Evolutionary conservation across 2,797 vertebrate genomes (phyloP).

Genomic region (Eospalax fontanierii): DNA sequence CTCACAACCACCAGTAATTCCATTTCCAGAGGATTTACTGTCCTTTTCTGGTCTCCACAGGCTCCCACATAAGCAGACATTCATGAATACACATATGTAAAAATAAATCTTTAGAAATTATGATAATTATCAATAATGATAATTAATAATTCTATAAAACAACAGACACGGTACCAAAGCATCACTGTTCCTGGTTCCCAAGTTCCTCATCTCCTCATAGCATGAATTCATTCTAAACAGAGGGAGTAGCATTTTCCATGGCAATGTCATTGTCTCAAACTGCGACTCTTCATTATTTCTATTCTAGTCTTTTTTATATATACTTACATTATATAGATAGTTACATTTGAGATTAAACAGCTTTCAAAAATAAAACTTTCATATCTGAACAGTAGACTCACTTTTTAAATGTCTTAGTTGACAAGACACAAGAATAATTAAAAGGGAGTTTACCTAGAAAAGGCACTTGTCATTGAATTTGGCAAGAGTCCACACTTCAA

Average conservation of each 20-base stretch:
- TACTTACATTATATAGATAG: too few relatives aligned
- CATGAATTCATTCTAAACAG: conserved; percentile 28
- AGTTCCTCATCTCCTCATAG: conserved; percentile 6
- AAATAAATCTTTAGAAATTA: too few relatives aligned
- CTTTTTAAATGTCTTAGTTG: not conserved
- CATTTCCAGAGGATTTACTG: not conserved
- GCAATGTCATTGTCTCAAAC: not conserved
- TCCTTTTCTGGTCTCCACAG: too few relatives aligned
- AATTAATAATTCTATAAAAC: conserved; percentile 7
- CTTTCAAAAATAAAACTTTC: conserved; percentile 23
- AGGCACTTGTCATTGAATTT: conserved; percentile 36
- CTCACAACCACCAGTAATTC: not conserved
- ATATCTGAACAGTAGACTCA: conserved; percentile 14
- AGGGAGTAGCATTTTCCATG: conserved; percentile 14
- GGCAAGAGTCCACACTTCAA: conserved; percentile 51
- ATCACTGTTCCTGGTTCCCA: not conserved
- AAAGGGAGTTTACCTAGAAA: conserved; percentile 60
- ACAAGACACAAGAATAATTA: conserved; percentile 13
- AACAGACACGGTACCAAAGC: not conserved
- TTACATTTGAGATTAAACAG: conserved; percentile 41
- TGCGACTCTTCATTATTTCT: conserved; percentile 45
- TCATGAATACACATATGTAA: too few relatives aligned
- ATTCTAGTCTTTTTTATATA: conserved; percentile 36
- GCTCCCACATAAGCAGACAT: too few relatives aligned
- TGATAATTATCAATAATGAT: not conserved